These are phyloP conservation scores for Aurelia coerulea DNA, from an alignment of 30 jellyfish, hydroid and myxozoan genomes.

Conservation along the genomic window DNA sequence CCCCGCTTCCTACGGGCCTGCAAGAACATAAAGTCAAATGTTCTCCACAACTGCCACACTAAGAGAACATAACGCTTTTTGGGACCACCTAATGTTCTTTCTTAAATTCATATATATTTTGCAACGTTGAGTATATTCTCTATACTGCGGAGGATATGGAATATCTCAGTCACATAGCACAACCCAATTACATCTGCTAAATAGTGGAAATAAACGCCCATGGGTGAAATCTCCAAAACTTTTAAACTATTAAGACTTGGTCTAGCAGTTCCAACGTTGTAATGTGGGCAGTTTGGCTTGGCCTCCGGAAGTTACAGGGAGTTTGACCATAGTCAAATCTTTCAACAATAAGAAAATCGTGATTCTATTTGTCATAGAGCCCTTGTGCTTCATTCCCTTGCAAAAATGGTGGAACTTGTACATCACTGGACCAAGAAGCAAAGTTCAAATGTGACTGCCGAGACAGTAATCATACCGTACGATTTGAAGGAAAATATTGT, in stretches of 20 bases:
- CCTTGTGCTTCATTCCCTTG: constrained; percentile 49
- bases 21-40: too few species aligned
- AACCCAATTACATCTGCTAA: not conserved
- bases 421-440: constrained; percentile 21
- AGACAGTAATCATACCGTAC: not conserved
- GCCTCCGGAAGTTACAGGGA: not conserved
- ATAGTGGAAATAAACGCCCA: too few species aligned
- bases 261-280: too few species aligned
- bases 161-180: too few species aligned
- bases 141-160: too few species aligned
- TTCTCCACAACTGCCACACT: too few species aligned
- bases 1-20: too few species aligned
- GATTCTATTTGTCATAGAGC: constrained; percentile 2
- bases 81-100: too few species aligned
- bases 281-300: not conserved
- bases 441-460: constrained; percentile 25
- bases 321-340: not conserved
- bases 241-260: not conserved
- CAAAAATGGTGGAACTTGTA: constrained; percentile 42
- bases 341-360: not conserved
- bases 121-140: too few species aligned
- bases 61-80: too few species aligned
- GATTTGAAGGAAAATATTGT: not conserved
- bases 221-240: not conserved
- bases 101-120: too few species aligned